Base-by-base conservation (phyloP, 2,113 vertebrate genomes). In the rat (Rattus norvegicus) region DNA sequence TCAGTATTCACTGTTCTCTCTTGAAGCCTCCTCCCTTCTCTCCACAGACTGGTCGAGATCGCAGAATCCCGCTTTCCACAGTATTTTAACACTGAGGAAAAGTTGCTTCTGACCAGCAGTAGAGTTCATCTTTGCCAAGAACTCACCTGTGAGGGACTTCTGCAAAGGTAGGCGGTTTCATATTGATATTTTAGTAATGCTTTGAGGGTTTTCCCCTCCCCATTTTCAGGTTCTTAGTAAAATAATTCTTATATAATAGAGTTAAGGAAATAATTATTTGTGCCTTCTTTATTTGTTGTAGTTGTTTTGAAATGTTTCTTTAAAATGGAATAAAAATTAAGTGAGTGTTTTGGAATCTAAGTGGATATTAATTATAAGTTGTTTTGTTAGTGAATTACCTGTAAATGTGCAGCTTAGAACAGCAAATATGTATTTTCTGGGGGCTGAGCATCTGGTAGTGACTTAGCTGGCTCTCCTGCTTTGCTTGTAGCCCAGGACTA, bases 41-140 rank as follows among this genome's bases (percentile, higher is more conserved):
- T 83, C 67, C 0, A 83, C 72, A 99, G 99, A 96, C 95, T 99
- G 96, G 70, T 99, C 84, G 98, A 99, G 97, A 98, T 99, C 33
- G 99, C 99, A 96, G 98, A 98, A 97, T 98, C 95, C 92, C 98
- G 99, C 85, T 99, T 99, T 91, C 99, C 99, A 47, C 1, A 97
- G 47, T 98, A 99, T 75, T 99, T 99, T 98, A 97, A 97, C 69
- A 97, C 86, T 0, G 98, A 98, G 97, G 99, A 99, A 98, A 99
- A 98, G 33, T 95, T 99, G 75, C 95, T 98, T 97, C 97, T 96
- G 95, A 99, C 99, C 98, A 98, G 98, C 16, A 77, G 93, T 61
- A 98, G 97, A 61, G 93, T 99, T 96, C 98, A 99, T 93, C 91
- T 99, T 90, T 99, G 98, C 97, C 98, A 97, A 95, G 99, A 99